Conservation (phyloP, 2,113 vertebrate genomes). For the Percina caprodes region DNA sequence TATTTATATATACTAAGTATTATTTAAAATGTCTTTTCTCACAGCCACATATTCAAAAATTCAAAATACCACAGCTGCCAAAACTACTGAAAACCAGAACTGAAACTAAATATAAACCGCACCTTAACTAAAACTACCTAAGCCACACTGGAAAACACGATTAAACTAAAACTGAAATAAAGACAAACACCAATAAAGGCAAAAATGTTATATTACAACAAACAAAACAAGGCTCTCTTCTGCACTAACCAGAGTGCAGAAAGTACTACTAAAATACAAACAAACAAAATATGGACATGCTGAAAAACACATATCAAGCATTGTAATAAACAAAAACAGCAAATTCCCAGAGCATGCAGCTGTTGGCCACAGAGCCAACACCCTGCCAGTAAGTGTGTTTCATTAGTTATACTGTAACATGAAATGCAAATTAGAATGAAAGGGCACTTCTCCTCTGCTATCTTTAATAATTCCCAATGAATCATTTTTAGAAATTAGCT, state of each 20-base stretch:
- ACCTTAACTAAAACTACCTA: not conserved
- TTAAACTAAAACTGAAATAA: not conserved
- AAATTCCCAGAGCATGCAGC: slow-evolving; percentile 30
- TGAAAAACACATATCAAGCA: not conserved
- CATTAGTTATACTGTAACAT: slow-evolving; percentile 1
- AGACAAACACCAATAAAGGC: not conserved
- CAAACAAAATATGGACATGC: not conserved
- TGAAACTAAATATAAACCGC: slow-evolving; percentile 42
- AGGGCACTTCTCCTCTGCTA: not conserved
- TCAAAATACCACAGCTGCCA: not conserved
- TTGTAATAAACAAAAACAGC: slow-evolving; percentile 6
- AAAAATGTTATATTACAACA: not conserved
- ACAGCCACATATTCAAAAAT: not conserved
- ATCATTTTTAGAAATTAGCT: not conserved
- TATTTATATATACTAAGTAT: too few species aligned
- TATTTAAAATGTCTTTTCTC: not conserved
- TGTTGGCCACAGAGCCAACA: slow-evolving; percentile 18
- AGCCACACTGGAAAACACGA: not conserved
- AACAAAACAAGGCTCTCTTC: not conserved
- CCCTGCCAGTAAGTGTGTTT: slow-evolving; percentile 32
- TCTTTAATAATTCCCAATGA: not conserved
- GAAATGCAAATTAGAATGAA: slow-evolving; percentile 54
- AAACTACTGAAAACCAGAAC: slow-evolving; percentile 10
- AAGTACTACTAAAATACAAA: not conserved
- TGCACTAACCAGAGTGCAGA: not conserved